These are phyloP conservation scores for Brachyalestes nurse DNA, from an alignment of 2,797 vertebrate species.

Conservation along the genomic window DNA sequence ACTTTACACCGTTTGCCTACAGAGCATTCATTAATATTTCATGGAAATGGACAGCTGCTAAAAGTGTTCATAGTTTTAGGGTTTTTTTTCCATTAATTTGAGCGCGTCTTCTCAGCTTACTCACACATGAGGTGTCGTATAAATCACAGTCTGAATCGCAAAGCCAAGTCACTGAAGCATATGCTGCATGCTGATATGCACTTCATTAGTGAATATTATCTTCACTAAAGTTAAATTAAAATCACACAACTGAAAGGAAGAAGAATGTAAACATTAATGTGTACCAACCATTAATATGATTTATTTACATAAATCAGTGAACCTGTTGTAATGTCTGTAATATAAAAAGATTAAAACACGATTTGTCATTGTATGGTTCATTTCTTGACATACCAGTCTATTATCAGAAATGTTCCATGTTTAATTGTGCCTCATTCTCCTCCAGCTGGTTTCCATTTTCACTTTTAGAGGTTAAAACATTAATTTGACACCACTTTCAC, in stretches of 20 bases:
- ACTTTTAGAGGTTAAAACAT: not conserved
- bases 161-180: not conserved
- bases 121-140: not conserved
- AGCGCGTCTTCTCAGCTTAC: conserved; percentile 20
- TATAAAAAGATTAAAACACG: conserved; percentile 24
- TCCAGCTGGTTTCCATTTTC: not conserved
- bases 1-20: conserved; percentile 31
- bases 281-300: not conserved
- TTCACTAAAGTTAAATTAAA: not conserved
- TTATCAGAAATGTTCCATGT: not conserved
- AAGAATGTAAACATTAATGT: conserved; percentile 26
- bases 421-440: not conserved
- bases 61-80: conserved; percentile 36
- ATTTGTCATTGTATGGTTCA: conserved; percentile 9
- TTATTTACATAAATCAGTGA: conserved; percentile 15
- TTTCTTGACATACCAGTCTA: not conserved
- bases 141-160: conserved; percentile 13
- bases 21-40: conserved; percentile 44
- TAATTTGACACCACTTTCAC: not conserved
- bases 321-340: conserved; percentile 19
- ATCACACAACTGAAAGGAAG: conserved; percentile 9
- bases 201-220: conserved; percentile 20
- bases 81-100: conserved; percentile 23
- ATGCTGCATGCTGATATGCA: conserved; percentile 33
- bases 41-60: conserved; percentile 39